Conservation (phyloP, 2,888 invertebrate genomes). For the Cephus nigrinus region DNA sequence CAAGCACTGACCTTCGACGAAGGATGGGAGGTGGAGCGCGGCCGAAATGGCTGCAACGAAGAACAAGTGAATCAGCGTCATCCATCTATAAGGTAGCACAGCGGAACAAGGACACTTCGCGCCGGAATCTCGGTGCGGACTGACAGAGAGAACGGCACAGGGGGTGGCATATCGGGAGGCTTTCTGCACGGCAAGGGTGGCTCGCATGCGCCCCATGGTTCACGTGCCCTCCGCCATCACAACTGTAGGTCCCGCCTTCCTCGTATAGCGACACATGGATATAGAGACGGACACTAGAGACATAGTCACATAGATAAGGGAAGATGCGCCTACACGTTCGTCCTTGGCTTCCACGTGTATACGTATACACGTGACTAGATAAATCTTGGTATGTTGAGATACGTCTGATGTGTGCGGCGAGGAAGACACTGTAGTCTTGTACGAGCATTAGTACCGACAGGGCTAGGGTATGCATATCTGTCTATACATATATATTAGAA, state of each 20-base stretch:
- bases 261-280: conserved; percentile 32
- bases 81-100: conserved; percentile 62
- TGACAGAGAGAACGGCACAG: conserved; percentile 32
- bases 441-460: not conserved
- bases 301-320: conserved; percentile 4
- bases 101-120: conserved; percentile 57
- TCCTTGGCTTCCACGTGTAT: not conserved
- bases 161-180: conserved; percentile 26
- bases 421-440: not conserved
- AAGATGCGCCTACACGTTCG: not conserved
- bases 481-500: not conserved
- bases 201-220: conserved; percentile 58
- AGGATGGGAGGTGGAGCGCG: conserved; percentile 43
- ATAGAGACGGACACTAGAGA: not conserved
- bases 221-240: conserved; percentile 58
- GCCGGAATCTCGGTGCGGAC: conserved; percentile 62
- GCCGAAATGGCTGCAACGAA: conserved; percentile 49
- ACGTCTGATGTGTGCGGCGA: not conserved
- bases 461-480: not conserved
- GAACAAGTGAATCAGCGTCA: conserved; percentile 58
- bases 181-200: conserved; percentile 24
- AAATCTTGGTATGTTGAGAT: not conserved
- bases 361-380: not conserved
- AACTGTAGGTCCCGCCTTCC: conserved; percentile 52
- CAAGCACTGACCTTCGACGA: conserved; percentile 58